Evolutionary conservation across 2,113 vertebrate species (phyloP).

Genomic region (Odocoileus virginianus): DNA sequence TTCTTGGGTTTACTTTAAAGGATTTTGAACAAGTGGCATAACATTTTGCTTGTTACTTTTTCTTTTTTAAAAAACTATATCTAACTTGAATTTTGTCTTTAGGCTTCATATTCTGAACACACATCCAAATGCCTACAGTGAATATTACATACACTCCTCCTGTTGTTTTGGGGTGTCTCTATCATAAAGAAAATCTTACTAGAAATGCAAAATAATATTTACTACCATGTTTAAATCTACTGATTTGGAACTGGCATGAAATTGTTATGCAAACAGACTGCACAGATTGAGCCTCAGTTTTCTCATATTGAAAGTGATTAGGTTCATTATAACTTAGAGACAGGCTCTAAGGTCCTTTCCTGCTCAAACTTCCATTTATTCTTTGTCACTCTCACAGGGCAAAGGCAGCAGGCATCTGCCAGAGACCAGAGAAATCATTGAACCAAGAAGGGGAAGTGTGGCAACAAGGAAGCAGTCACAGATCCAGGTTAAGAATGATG

Average conservation of each 20-base stretch:
- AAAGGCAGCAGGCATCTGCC: background rate
- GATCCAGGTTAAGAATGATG: background rate
- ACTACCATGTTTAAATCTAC: background rate
- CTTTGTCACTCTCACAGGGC: background rate
- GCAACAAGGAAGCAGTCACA: background rate
- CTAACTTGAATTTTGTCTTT: conserved; percentile 16
- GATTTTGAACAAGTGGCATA: background rate
- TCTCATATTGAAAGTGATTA: background rate
- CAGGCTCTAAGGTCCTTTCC: background rate
- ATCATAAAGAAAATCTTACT: background rate
- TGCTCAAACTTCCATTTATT: background rate
- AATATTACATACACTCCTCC: background rate
- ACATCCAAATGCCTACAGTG: background rate
- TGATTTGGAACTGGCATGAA: background rate
- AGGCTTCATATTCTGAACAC: conserved; percentile 16
- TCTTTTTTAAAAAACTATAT: background rate
- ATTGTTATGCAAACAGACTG: background rate
- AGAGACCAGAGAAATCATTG: background rate
- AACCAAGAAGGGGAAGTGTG: background rate
- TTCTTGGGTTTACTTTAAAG: background rate
- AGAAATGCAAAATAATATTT: background rate
- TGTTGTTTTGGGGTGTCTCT: background rate
- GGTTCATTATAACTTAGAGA: background rate
- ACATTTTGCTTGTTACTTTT: background rate
- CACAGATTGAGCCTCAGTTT: background rate